phyloP scores from a whole-genome alignment of 1,140 invertebrate genomes.

The Bradynema listronoti region DNA sequence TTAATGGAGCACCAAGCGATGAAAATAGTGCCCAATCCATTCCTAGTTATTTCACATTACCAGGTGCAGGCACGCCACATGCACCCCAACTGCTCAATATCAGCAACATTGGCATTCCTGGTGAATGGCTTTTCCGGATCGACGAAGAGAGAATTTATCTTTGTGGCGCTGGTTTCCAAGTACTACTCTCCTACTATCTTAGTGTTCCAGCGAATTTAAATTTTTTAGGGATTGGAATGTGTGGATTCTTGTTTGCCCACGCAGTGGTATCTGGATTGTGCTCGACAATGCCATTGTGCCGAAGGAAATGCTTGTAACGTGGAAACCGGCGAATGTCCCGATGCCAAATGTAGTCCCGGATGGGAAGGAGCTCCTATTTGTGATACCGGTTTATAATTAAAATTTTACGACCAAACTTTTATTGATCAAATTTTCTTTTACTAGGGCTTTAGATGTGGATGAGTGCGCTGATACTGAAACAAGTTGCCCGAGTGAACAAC shows the following conservation, averaged over 20 bases:
- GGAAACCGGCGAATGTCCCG: slow-evolving; percentile 39
- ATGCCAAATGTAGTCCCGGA: slow-evolving; percentile 37
- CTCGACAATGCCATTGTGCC: slow-evolving; percentile 37
- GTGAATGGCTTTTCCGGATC: slow-evolving; percentile 29
- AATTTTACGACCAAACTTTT: slow-evolving; percentile 14
- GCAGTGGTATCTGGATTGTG: slow-evolving; percentile 48
- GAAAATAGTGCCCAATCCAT: neutral
- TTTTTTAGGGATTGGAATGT: slow-evolving; percentile 47
- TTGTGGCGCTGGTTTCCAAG: slow-evolving; percentile 45
- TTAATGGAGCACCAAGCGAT: slow-evolving; percentile 22
- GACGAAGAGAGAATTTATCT: slow-evolving; percentile 40
- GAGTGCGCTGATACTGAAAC: slow-evolving; percentile 30
- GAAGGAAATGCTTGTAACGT: slow-evolving; percentile 32
- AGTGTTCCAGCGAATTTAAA: too few species aligned
- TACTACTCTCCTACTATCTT: too few species aligned
- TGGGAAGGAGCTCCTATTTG: slow-evolving; percentile 41
- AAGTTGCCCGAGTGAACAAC: slow-evolving; percentile 42
- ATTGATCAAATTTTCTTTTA: slow-evolving; percentile 16
- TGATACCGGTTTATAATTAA: slow-evolving; percentile 24
- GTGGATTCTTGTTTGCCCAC: slow-evolving; percentile 38
- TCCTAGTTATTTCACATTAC: slow-evolving; percentile 28
- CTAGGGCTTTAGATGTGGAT: slow-evolving; percentile 46
- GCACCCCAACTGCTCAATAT: slow-evolving; percentile 33
- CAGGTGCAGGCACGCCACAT: slow-evolving; percentile 36
- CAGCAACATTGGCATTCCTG: slow-evolving; percentile 47